A percentile compares a stretch with the other conserved stretches of the same genome.
Conservation (phyloP, 2,113 vertebrate genomes). For the Menura novaehollandiae region DNA sequence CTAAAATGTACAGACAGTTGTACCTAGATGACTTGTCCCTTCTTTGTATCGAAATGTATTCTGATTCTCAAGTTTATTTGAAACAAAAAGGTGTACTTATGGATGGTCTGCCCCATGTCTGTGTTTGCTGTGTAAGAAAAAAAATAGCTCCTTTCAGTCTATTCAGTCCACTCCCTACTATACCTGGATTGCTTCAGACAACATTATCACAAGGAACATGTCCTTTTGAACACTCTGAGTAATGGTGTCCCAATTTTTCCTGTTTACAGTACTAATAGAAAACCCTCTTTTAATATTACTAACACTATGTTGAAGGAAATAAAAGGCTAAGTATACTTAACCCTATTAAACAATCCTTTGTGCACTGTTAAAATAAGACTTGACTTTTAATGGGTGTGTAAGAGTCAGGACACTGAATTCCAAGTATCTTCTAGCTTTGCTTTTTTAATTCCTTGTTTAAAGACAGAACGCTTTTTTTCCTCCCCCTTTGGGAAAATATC, state of each 20-base stretch:
- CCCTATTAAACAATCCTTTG: background rate
- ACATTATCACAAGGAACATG: background rate
- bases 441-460: constrained; percentile 5
- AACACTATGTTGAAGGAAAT: background rate
- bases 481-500: background rate
- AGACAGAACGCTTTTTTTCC: background rate
- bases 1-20: background rate
- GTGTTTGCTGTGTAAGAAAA: background rate
- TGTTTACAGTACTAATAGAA: background rate
- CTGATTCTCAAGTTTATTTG: background rate
- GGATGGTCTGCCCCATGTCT: background rate
- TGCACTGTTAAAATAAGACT: background rate
- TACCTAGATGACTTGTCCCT: background rate
- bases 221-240: background rate
- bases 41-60: background rate
- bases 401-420: background rate
- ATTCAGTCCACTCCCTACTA: background rate
- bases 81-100: background rate
- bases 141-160: background rate
- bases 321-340: background rate
- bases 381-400: background rate
- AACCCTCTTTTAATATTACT: background rate
- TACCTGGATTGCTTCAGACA: background rate
- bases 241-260: background rate
- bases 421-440: background rate